These are phyloP conservation scores for Clavelina lepadiformis DNA, from an alignment of 23 tunicate species.

Conservation along the genomic window DNA sequence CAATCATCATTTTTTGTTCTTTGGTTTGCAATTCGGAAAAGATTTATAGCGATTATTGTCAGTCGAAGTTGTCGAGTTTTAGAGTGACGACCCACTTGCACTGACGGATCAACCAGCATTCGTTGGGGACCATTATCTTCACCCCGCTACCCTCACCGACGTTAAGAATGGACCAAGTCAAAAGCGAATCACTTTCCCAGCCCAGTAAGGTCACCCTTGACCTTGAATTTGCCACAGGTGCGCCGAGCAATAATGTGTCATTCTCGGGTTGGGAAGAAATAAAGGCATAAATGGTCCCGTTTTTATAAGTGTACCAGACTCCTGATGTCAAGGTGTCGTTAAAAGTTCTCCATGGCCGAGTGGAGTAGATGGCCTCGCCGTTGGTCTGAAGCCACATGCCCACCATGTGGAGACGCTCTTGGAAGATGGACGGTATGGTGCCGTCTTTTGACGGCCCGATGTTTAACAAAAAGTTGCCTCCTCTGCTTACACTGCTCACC, in stretches of 20 bases:
- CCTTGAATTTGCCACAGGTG: slow-evolving; percentile 1
- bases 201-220: no score
- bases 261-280: slow-evolving; percentile 20
- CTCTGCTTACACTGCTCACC: slow-evolving; percentile 24
- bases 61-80: no score
- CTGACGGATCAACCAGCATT: no score
- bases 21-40: no score
- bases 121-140: no score
- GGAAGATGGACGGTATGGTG: slow-evolving; percentile 20
- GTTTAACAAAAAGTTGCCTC: slow-evolving; percentile 31
- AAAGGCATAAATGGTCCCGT: slow-evolving; percentile 21
- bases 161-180: no score
- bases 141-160: no score
- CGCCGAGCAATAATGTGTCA: slow-evolving; percentile 6
- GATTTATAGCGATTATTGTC: no score
- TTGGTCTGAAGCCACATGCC: slow-evolving; percentile 21
- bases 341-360: slow-evolving; percentile 18
- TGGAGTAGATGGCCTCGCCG: slow-evolving; percentile 32
- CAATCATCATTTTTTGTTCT: no score
- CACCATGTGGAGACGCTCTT: slow-evolving; percentile 22
- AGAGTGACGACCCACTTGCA: no score
- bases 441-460: slow-evolving; percentile 41
- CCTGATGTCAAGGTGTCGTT: slow-evolving; percentile 8
- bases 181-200: no score
- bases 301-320: slow-evolving; percentile 28